These are phyloP conservation scores for Phalloptychus januarius DNA, from an alignment of 2,797 vertebrate genomes.

Conservation along the genomic window DNA sequence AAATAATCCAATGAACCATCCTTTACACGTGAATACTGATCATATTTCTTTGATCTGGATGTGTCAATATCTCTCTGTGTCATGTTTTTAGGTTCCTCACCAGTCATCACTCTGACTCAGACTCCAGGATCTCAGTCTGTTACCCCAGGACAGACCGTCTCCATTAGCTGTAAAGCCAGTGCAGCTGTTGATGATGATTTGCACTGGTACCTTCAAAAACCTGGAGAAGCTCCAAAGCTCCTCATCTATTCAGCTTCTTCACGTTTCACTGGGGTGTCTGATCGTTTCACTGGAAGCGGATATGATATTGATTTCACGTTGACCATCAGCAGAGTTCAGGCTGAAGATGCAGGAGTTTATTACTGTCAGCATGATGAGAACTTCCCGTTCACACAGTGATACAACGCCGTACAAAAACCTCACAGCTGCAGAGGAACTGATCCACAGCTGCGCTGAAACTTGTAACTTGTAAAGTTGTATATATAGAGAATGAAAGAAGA, in stretches of 20 bases:
- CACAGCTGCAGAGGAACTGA: no score
- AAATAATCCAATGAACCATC: conserved; percentile 3
- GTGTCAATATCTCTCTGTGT: background rate
- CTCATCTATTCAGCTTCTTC: background rate
- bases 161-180: conserved; percentile 13
- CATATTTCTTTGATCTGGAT: conserved; percentile 2
- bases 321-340: conserved; percentile 4
- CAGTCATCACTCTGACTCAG: background rate
- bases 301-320: background rate
- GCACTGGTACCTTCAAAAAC: conserved; percentile 3
- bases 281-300: background rate
- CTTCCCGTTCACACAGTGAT: background rate
- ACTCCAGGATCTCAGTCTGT: conserved; percentile 7
- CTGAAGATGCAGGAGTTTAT: conserved; percentile 2
- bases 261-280: background rate
- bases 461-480: no score
- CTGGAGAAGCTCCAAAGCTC: conserved; percentile 8
- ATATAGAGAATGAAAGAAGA: no score
- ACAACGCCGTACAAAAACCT: background rate
- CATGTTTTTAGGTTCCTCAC: background rate
- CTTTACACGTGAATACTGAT: conserved; percentile 18
- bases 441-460: no score
- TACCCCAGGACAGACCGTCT: background rate
- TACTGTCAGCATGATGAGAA: background rate
- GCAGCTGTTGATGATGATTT: background rate